Conservation (phyloP, 2,888 invertebrate species). For the Monochamus alternatus region DNA sequence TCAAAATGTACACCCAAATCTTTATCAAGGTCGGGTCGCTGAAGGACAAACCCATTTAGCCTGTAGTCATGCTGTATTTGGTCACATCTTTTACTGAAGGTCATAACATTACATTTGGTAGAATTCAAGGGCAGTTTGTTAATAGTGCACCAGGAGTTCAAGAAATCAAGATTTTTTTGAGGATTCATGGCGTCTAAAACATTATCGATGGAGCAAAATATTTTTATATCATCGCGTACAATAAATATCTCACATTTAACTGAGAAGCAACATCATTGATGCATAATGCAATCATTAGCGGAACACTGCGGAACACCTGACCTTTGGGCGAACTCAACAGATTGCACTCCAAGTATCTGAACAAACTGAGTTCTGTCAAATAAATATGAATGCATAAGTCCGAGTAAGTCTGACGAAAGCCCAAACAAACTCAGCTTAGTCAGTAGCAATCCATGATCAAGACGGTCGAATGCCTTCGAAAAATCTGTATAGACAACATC, state of each 20-base stretch:
- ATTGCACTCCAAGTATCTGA: not conserved
- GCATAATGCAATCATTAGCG: not conserved
- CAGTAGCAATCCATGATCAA: no score
- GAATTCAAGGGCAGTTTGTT: not conserved
- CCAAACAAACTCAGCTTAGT: no score
- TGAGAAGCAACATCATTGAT: not conserved
- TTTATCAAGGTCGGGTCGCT: not conserved
- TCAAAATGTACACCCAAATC: not conserved
- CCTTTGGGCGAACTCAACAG: not conserved
- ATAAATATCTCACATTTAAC: not conserved
- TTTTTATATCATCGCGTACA: not conserved
- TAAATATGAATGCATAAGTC: no score
- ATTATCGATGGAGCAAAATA: not conserved
- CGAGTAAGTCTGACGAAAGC: no score
- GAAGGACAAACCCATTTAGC: not conserved
- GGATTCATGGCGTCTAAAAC: not conserved
- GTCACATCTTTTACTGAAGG: not conserved
- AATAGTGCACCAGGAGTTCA: not conserved
- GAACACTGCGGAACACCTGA: slow-evolving; percentile 12
- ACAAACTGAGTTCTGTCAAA: no score
- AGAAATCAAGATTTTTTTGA: not conserved
- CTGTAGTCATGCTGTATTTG: not conserved
- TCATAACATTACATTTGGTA: slow-evolving; percentile 2
- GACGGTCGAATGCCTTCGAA: no score
- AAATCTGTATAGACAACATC: no score